phyloP scores from a whole-genome alignment of 1,140 invertebrate genomes.

The Heliconius eleuchia region DNA sequence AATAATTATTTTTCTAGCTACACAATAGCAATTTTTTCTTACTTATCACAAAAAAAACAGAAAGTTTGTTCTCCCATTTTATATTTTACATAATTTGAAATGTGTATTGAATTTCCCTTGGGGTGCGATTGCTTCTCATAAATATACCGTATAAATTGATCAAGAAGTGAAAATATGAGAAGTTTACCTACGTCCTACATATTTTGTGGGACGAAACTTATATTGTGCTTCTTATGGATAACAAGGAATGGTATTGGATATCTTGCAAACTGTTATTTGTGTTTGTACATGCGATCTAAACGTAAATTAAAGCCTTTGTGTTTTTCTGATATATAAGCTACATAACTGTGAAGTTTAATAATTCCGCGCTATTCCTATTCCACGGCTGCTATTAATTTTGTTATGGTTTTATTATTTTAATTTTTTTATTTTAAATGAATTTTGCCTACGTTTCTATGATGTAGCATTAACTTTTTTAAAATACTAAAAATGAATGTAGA shows the following conservation, averaged over 20 bases:
- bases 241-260: slow-evolving; percentile 3
- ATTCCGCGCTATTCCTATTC: no score
- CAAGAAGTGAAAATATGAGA: neutral
- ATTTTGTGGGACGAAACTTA: neutral
- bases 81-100: neutral
- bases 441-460: no score
- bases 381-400: no score
- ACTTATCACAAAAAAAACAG: neutral
- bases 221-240: neutral
- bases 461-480: no score
- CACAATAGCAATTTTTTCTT: neutral
- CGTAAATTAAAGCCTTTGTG: no score
- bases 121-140: slow-evolving; percentile 4
- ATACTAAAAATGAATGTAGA: no score
- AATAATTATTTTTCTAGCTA: neutral
- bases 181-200: neutral
- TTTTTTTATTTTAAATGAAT: no score
- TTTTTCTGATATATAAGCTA: no score
- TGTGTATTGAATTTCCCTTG: neutral
- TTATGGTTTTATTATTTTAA: no score
- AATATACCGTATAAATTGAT: neutral
- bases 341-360: no score
- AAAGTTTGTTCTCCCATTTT: neutral
- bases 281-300: neutral
- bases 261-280: neutral